Conservation (phyloP, 2,113 vertebrate species). For the Mirounga angustirostris region DNA sequence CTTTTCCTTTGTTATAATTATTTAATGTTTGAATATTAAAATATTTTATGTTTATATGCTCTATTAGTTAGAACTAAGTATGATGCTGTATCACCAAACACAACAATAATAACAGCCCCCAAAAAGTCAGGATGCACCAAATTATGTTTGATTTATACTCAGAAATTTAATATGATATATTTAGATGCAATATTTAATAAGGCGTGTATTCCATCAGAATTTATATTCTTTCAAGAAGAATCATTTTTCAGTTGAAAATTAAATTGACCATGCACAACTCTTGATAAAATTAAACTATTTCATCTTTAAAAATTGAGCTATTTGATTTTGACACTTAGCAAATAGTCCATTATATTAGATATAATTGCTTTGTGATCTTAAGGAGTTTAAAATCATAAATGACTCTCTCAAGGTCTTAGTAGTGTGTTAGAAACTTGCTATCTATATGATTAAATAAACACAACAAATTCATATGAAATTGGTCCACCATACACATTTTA, state of each 20-base stretch:
- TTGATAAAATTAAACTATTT: slow-evolving; percentile 51
- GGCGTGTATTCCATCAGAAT: not conserved
- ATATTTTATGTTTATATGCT: not conserved
- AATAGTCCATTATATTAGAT: slow-evolving; percentile 53
- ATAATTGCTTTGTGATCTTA: slow-evolving; percentile 40
- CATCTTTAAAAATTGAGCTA: slow-evolving; percentile 48
- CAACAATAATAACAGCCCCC: not conserved
- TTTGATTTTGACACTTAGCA: slow-evolving; percentile 71
- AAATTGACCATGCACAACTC: not conserved
- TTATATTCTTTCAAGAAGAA: slow-evolving; percentile 56
- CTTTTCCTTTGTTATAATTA: not conserved
- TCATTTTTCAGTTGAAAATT: slow-evolving; percentile 42
- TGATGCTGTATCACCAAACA: not conserved
- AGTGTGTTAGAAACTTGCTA: not conserved
- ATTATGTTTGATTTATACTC: slow-evolving; percentile 1
- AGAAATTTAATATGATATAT: slow-evolving; percentile 34
- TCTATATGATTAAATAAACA: slow-evolving; percentile 46
- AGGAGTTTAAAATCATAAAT: slow-evolving; percentile 51
- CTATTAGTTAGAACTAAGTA: not conserved
- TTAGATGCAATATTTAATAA: slow-evolving; percentile 44
- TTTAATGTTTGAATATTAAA: slow-evolving; percentile 28
- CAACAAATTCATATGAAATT: slow-evolving; percentile 15
- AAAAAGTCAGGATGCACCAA: not conserved
- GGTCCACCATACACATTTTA: not conserved
- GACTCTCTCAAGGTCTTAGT: not conserved